phyloP scores from a whole-genome alignment of 1,140 invertebrate species.

The Trichonephila inaurata region DNA sequence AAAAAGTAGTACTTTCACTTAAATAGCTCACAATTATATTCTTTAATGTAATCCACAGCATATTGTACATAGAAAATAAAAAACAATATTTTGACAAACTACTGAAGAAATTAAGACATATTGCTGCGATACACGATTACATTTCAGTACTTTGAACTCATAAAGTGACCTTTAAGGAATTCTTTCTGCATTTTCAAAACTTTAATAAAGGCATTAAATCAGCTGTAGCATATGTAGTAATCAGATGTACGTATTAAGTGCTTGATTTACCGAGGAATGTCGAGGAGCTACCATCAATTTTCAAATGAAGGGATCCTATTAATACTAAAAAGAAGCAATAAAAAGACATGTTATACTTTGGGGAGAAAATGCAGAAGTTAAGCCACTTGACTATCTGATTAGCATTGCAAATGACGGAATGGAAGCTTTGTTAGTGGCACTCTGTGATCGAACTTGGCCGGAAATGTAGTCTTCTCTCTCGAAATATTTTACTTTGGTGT shows the following conservation, averaged over 20 bases:
- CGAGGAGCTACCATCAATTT: not conserved
- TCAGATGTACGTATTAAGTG: not conserved
- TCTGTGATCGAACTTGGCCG: not conserved
- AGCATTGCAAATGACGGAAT: slow-evolving; percentile 36
- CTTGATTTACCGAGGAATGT: not conserved
- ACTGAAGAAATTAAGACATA: no score
- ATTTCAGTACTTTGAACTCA: no score
- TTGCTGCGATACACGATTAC: no score
- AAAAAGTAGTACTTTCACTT: no score
- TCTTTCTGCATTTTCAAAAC: no score
- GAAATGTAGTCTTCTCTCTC: slow-evolving; percentile 12
- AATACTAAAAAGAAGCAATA: not conserved
- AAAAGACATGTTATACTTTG: not conserved
- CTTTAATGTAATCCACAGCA: no score
- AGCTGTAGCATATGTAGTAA: no score
- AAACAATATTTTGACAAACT: no score
- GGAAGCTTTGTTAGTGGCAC: not conserved
- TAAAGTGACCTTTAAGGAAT: no score
- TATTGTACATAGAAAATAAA: no score
- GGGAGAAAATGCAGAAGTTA: not conserved
- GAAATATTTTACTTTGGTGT: not conserved
- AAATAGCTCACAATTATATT: no score
- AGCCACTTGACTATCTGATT: slow-evolving; percentile 28
- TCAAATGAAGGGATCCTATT: slow-evolving; percentile 19
- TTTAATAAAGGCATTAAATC: no score